Percentiles rank a stretch among this genome's conserved stretches.
phyloP scores from a whole-genome alignment of 2,888 invertebrate genomes.

The Sarcophaga rosellei region DNA sequence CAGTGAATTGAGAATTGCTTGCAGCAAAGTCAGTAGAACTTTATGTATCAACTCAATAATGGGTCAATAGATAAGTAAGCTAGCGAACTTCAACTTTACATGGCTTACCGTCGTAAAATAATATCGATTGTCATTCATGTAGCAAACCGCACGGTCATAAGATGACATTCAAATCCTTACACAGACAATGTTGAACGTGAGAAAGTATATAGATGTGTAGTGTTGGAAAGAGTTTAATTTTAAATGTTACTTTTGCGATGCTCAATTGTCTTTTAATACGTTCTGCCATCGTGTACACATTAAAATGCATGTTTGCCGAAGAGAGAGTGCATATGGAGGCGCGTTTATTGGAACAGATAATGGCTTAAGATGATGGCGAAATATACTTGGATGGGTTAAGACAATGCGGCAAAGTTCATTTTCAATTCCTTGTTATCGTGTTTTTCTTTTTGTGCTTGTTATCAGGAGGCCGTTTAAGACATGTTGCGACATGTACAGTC shows the following conservation, averaged over 20 bases:
- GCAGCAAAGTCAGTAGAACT: neutral
- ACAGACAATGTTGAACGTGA: neutral
- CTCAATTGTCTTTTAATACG: conserved; percentile 12
- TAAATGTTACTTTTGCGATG: neutral
- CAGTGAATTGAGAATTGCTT: neutral
- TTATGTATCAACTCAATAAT: conserved; percentile 13
- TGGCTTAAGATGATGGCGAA: conserved; percentile 22
- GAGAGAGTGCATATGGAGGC: neutral
- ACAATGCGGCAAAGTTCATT: conserved; percentile 7
- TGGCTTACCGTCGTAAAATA: conserved; percentile 42
- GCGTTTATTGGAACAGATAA: neutral
- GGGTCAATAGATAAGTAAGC: neutral
- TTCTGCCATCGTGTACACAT: too few relatives aligned
- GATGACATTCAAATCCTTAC: conserved; percentile 33
- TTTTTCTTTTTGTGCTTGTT: neutral
- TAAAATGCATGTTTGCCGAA: too few relatives aligned
- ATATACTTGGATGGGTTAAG: conserved; percentile 1
- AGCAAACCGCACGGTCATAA: conserved; percentile 33
- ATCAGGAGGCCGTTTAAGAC: conserved; percentile 47
- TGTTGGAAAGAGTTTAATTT: neutral
- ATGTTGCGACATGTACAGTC: conserved; percentile 64
- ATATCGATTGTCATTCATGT: conserved; percentile 51
- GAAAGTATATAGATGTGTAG: neutral
- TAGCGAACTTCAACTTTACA: conserved; percentile 46
- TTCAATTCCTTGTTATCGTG: neutral